Percentiles rank a stretch among this genome's conserved stretches.
Conservation (phyloP, 1,140 invertebrate genomes). For the Bombyx mori region DNA sequence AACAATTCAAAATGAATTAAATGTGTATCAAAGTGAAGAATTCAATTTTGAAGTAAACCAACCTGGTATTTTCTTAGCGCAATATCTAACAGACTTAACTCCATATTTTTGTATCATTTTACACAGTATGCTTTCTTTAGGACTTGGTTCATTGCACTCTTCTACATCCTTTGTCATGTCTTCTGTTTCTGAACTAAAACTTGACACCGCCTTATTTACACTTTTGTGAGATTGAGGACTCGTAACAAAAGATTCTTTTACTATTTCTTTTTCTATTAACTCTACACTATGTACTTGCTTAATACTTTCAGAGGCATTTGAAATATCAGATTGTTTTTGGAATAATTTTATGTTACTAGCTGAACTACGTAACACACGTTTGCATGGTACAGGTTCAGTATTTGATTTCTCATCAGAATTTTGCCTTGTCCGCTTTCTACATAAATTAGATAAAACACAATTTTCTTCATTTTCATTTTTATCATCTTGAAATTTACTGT, state of each 20-base stretch:
- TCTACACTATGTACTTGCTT: not conserved
- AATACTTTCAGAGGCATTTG: not conserved
- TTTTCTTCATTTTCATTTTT: not conserved
- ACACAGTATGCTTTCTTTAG: conserved; percentile 45
- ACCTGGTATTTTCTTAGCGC: conserved; percentile 41
- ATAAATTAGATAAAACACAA: conserved; percentile 1
- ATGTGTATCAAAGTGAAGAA: conserved; percentile 1
- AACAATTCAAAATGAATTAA: not conserved
- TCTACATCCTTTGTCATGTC: too few relatives aligned
- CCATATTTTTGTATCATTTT: conserved; percentile 48
- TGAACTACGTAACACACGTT: conserved; percentile 40
- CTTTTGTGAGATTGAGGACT: too few relatives aligned
- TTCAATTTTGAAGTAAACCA: conserved; percentile 13
- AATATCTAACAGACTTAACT: conserved; percentile 19
- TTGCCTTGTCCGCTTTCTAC: not conserved
- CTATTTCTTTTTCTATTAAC: too few relatives aligned
- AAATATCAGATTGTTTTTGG: not conserved
- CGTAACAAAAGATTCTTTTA: too few relatives aligned
- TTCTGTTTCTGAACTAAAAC: too few relatives aligned
- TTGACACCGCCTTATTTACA: too few relatives aligned
- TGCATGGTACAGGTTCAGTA: conserved; percentile 10
- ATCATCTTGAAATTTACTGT: not conserved
- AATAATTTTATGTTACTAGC: not conserved
- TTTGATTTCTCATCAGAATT: too few relatives aligned
- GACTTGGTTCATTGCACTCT: conserved; percentile 5